These are phyloP conservation scores for Sminthurides aquaticus DNA, from an alignment of 2,888 invertebrate species.

Conservation along the genomic window DNA sequence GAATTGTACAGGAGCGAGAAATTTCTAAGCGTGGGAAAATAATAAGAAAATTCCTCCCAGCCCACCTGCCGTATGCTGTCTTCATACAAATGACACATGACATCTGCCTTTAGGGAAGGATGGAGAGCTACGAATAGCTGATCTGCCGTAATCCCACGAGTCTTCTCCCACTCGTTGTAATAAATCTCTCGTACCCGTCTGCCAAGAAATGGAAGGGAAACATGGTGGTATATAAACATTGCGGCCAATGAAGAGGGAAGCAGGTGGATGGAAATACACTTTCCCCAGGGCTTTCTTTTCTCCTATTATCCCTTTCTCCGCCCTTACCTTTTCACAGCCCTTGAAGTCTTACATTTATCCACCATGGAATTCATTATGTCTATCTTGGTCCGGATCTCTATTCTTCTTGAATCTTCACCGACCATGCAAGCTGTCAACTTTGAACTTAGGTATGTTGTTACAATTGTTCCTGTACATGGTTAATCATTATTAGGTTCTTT, in stretches of 20 bases:
- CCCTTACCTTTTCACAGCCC: slow-evolving; percentile 25
- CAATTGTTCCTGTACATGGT: slow-evolving; percentile 25
- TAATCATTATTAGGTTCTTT: too few relatives aligned
- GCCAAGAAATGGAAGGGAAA: background rate
- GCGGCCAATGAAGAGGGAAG: too few relatives aligned
- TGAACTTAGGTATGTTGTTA: slow-evolving; percentile 22
- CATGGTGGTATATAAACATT: background rate
- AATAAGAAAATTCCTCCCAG: background rate
- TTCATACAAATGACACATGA: slow-evolving; percentile 38
- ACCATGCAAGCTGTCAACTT: slow-evolving; percentile 35
- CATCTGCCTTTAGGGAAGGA: slow-evolving; percentile 37
- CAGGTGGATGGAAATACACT: too few relatives aligned
- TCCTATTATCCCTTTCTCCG: background rate
- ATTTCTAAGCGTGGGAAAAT: background rate
- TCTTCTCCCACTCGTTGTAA: slow-evolving; percentile 38
- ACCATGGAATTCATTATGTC: slow-evolving; percentile 29
- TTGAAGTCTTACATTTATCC: slow-evolving; percentile 29
- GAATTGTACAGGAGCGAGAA: too few relatives aligned
- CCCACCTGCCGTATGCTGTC: slow-evolving; percentile 23
- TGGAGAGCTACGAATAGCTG: slow-evolving; percentile 34
- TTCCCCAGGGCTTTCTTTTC: too few relatives aligned
- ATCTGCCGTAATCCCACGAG: slow-evolving; percentile 27
- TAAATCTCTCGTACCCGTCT: slow-evolving; percentile 36
- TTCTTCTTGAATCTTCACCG: slow-evolving; percentile 35
- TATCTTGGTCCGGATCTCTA: slow-evolving; percentile 33